Evolutionary conservation across 2,888 invertebrate species (phyloP).

Genomic region (Dicyrtomina minuta): DNA sequence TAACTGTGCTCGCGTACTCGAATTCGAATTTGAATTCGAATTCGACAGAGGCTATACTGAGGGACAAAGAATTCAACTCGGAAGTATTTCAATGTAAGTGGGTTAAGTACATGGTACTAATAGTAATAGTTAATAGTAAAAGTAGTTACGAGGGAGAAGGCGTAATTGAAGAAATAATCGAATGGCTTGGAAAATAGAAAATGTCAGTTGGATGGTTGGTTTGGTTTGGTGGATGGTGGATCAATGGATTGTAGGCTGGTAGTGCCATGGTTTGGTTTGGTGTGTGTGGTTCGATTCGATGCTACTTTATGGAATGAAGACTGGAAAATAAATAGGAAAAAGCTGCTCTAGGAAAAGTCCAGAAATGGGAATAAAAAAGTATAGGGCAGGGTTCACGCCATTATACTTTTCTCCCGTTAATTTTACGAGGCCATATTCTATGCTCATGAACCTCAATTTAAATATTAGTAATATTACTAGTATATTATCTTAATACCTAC

Average conservation of each 20-base stretch:
- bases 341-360: not conserved
- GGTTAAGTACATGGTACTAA: too few relatives aligned
- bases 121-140: too few relatives aligned
- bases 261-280: too few relatives aligned
- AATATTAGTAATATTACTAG: constrained; percentile 29
- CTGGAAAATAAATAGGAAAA: not conserved
- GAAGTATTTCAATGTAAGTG: too few relatives aligned
- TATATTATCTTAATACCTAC: too few relatives aligned
- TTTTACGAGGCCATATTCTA: constrained; percentile 28
- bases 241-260: not conserved
- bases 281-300: not conserved
- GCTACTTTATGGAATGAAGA: not conserved
- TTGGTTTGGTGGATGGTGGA: too few relatives aligned
- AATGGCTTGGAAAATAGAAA: constrained; percentile 11
- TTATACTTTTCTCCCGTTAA: constrained; percentile 23
- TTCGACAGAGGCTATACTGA: too few relatives aligned
- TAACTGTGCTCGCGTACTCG: too few relatives aligned
- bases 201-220: constrained; percentile 1
- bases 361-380: not conserved
- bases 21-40: too few relatives aligned
- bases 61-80: too few relatives aligned
- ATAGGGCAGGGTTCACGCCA: constrained; percentile 5
- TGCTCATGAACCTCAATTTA: constrained; percentile 33
- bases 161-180: constrained; percentile 3
- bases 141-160: too few relatives aligned